phyloP scores from a whole-genome alignment of 1,140 invertebrate genomes.

The Drosophila yakuba region DNA sequence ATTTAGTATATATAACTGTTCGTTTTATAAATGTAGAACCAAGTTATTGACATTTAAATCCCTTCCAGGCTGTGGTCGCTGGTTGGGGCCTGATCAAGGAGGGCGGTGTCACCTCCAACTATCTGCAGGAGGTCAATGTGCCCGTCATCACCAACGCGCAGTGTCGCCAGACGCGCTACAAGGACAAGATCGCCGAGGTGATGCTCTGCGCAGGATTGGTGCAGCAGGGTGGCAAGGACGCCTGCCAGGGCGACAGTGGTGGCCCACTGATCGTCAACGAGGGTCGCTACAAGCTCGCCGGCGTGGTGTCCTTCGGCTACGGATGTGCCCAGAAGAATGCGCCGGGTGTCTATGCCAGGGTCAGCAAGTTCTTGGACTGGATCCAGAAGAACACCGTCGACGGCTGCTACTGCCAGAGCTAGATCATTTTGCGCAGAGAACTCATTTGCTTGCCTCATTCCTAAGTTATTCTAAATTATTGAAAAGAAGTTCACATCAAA shows the following conservation, averaged over 20 bases:
- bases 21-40: too few relatives aligned
- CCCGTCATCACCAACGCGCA: slow-evolving; percentile 96
- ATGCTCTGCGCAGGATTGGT: slow-evolving; percentile 96
- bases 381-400: slow-evolving; percentile 84
- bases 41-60: background rate
- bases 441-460: slow-evolving; percentile 14
- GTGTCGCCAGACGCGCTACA: slow-evolving; percentile 92
- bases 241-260: slow-evolving; percentile 90
- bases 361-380: slow-evolving; percentile 88
- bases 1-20: too few relatives aligned
- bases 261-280: slow-evolving; percentile 79
- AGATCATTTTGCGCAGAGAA: slow-evolving; percentile 3
- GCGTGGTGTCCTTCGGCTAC: slow-evolving; percentile 91
- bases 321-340: slow-evolving; percentile 90
- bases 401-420: slow-evolving; percentile 73
- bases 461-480: slow-evolving; percentile 80
- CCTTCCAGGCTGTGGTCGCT: slow-evolving; percentile 90
- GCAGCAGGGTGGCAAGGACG: slow-evolving; percentile 95
- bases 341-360: slow-evolving; percentile 92
- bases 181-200: slow-evolving; percentile 94
- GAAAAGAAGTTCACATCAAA: slow-evolving; percentile 32
- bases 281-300: slow-evolving; percentile 84
- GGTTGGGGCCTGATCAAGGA: slow-evolving; percentile 95
- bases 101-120: slow-evolving; percentile 92
- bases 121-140: slow-evolving; percentile 92